phyloP scores from a whole-genome alignment of 2,113 vertebrate species.

The Rhinichthys klamathensis region DNA sequence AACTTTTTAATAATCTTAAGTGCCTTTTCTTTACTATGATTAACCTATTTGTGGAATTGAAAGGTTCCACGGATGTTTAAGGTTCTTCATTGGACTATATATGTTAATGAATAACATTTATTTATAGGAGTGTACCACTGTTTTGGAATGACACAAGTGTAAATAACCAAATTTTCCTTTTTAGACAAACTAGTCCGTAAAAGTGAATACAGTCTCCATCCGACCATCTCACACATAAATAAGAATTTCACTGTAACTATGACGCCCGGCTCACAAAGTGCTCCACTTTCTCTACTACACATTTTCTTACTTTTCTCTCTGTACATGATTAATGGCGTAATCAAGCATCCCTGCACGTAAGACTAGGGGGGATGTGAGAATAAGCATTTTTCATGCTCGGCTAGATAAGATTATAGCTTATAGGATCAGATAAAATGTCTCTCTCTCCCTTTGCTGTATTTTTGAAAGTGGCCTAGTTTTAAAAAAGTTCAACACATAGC shows the following conservation, averaged over 20 bases:
- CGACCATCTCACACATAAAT: background rate
- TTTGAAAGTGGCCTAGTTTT: slow-evolving; percentile 49
- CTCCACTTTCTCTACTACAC: background rate
- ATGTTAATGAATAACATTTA: too few species aligned
- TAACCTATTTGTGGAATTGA: too few species aligned
- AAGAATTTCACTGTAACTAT: background rate
- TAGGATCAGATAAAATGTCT: slow-evolving; percentile 49
- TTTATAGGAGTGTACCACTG: too few species aligned
- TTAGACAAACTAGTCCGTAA: too few species aligned
- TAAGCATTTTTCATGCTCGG: slow-evolving; percentile 53
- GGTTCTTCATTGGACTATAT: too few species aligned
- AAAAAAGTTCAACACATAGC: slow-evolving; percentile 21
- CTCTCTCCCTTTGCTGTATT: slow-evolving; percentile 18
- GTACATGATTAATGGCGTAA: slow-evolving; percentile 56
- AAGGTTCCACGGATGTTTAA: too few species aligned
- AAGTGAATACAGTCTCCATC: background rate
- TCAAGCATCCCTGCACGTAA: slow-evolving; percentile 39
- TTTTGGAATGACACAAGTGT: too few species aligned
- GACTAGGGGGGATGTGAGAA: slow-evolving; percentile 43
- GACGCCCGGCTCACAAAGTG: background rate
- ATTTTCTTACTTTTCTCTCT: slow-evolving; percentile 35
- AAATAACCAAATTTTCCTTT: too few species aligned
- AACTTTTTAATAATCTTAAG: too few species aligned
- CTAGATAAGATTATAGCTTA: slow-evolving; percentile 51
- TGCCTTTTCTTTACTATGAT: too few species aligned